Percentiles rank a stretch among this genome's conserved stretches.
These are phyloP conservation scores for Batillaria attramentaria DNA, from an alignment of 1,140 invertebrate species.

Conservation along the genomic window DNA sequence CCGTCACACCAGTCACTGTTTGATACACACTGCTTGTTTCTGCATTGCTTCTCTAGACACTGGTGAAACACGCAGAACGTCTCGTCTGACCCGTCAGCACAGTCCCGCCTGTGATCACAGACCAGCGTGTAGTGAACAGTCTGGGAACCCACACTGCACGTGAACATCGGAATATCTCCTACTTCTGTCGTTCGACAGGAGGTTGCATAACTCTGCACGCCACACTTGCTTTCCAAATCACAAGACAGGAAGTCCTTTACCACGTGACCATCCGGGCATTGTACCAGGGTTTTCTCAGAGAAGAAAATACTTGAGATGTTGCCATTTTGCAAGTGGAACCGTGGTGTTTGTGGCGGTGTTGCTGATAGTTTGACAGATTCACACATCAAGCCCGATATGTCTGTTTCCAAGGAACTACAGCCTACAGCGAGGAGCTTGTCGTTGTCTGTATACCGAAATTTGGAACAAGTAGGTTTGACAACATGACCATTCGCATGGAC, in stretches of 20 bases:
- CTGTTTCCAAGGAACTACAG: not conserved
- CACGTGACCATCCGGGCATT: not conserved
- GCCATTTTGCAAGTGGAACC: not conserved
- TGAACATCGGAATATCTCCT: not conserved
- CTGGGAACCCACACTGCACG: not conserved
- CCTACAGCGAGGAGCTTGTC: not conserved
- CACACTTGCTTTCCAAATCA: not conserved
- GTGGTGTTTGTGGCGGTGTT: not conserved
- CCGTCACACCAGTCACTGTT: constrained; percentile 17
- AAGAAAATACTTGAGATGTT: not conserved
- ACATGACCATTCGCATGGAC: not conserved
- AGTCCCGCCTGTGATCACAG: not conserved
- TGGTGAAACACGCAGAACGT: not conserved
- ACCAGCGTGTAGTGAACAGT: not conserved
- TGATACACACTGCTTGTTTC: not conserved
- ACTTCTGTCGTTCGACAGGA: not conserved
- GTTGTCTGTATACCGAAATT: not conserved
- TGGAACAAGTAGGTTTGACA: not conserved
- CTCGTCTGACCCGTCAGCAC: not conserved
- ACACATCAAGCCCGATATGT: not conserved
- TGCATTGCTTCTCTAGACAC: not conserved
- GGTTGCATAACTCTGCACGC: not conserved
- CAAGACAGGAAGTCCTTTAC: not conserved
- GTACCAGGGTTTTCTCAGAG: not conserved
- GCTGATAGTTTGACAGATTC: not conserved